A percentile compares a stretch with the other conserved stretches of the same genome.
Conservation (phyloP, 2,888 invertebrate species). For the Agriopis marginaria region DNA sequence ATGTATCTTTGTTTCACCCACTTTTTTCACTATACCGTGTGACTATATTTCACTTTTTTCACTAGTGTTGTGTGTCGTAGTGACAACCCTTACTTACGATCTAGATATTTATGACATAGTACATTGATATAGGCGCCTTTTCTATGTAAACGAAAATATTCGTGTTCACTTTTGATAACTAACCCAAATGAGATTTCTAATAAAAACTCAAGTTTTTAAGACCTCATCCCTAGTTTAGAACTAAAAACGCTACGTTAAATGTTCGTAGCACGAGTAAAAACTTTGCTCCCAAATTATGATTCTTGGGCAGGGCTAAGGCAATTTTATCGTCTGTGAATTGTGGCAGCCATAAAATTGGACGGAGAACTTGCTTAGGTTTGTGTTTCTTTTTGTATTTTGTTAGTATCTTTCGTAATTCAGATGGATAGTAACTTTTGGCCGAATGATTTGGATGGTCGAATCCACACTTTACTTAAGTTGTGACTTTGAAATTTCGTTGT, state of each 20-base stretch:
- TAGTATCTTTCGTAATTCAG: constrained; percentile 11
- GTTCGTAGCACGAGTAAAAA: constrained; percentile 26
- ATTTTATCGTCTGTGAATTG: constrained; percentile 39
- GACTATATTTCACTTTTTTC: too few species aligned
- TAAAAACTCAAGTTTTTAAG: not conserved
- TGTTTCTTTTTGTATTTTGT: constrained; percentile 28
- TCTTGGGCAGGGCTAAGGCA: constrained; percentile 30
- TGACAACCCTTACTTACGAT: too few species aligned
- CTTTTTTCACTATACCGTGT: too few species aligned
- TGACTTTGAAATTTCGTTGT: too few species aligned
- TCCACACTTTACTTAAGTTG: too few species aligned
- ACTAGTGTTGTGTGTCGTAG: too few species aligned
- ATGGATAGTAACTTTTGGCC: constrained; percentile 5
- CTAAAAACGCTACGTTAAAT: constrained; percentile 24
- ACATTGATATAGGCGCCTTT: too few species aligned
- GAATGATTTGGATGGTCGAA: not conserved
- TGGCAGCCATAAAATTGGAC: constrained; percentile 28
- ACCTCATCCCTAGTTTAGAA: constrained; percentile 11
- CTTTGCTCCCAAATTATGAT: constrained; percentile 31
- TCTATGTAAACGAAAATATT: too few species aligned
- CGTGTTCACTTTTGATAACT: too few species aligned
- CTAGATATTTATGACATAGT: too few species aligned
- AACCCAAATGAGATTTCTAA: too few species aligned
- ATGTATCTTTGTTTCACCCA: too few species aligned
- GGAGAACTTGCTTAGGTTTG: constrained; percentile 22